Evolutionary conservation across 2,113 vertebrate genomes (phyloP).

Genomic region (Gadus macrocephalus): DNA sequence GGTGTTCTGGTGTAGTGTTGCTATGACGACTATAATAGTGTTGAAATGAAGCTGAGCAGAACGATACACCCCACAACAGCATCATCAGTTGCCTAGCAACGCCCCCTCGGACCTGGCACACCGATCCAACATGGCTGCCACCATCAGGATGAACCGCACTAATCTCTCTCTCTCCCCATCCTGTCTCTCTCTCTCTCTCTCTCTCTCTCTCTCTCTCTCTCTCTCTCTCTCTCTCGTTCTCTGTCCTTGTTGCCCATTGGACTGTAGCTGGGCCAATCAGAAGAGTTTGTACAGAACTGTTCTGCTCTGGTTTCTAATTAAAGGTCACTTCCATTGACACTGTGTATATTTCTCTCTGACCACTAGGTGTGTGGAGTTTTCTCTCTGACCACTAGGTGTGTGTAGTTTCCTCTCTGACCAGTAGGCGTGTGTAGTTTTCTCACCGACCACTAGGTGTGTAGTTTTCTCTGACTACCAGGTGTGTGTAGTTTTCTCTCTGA

Average conservation of each 20-base stretch:
- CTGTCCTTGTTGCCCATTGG: conserved; percentile 38
- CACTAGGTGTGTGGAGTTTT: background rate
- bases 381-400: background rate
- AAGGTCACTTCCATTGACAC: conserved; percentile 69
- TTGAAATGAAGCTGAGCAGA: conserved; percentile 31
- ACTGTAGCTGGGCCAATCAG: conserved; percentile 48
- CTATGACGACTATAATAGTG: conserved; percentile 46
- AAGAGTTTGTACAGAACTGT: conserved; percentile 63
- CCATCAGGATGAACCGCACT: background rate
- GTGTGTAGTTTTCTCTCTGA: background rate
- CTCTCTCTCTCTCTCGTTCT: background rate
- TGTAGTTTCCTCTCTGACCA: background rate
- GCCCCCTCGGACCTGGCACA: too few relatives aligned
- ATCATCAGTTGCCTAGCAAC: background rate
- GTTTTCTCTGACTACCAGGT: background rate
- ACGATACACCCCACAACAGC: background rate
- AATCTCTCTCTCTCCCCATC: background rate
- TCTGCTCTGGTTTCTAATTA: conserved; percentile 70
- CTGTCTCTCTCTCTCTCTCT: background rate
- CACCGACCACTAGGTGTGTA: background rate
- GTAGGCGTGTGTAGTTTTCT: background rate
- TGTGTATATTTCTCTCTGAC: background rate
- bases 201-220: conserved; percentile 5
- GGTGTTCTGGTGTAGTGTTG: conserved; percentile 54
- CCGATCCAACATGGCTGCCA: too few relatives aligned